These are phyloP conservation scores for Patagioenas fasciata DNA, from an alignment of 2,113 vertebrate species.

Conservation along the genomic window DNA sequence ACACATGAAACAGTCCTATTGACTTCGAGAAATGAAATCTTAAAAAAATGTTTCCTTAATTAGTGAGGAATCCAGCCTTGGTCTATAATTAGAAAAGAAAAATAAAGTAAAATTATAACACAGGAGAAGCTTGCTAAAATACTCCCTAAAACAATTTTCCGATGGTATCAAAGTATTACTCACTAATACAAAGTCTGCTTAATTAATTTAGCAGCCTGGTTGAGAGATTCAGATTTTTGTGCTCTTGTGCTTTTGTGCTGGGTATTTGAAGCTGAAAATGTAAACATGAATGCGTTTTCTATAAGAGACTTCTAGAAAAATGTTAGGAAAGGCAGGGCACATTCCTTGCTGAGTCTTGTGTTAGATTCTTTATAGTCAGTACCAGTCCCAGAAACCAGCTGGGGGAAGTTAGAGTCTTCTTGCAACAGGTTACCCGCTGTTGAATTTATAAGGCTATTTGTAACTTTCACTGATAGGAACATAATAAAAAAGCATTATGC, in stretches of 20 bases:
- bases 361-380: background rate
- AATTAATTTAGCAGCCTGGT: slow-evolving; percentile 48
- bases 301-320: background rate
- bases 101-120: slow-evolving; percentile 13
- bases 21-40: slow-evolving; percentile 8
- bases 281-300: slow-evolving; percentile 47
- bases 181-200: background rate
- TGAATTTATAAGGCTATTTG: slow-evolving; percentile 36
- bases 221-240: slow-evolving; percentile 46
- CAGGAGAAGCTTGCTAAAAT: slow-evolving; percentile 13
- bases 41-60: background rate
- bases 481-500: background rate
- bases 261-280: slow-evolving; percentile 57
- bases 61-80: slow-evolving; percentile 11
- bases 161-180: background rate
- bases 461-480: background rate
- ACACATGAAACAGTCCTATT: background rate
- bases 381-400: background rate
- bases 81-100: slow-evolving; percentile 34
- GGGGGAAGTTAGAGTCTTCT: background rate
- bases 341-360: slow-evolving; percentile 23
- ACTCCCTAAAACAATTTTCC: background rate
- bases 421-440: slow-evolving; percentile 29
- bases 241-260: slow-evolving; percentile 43
- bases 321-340: slow-evolving; percentile 30